A percentile compares a stretch with the other conserved stretches of the same genome.
These are phyloP conservation scores for Hafferia zeledoni DNA, from an alignment of 2,797 vertebrate species.

Conservation along the genomic window DNA sequence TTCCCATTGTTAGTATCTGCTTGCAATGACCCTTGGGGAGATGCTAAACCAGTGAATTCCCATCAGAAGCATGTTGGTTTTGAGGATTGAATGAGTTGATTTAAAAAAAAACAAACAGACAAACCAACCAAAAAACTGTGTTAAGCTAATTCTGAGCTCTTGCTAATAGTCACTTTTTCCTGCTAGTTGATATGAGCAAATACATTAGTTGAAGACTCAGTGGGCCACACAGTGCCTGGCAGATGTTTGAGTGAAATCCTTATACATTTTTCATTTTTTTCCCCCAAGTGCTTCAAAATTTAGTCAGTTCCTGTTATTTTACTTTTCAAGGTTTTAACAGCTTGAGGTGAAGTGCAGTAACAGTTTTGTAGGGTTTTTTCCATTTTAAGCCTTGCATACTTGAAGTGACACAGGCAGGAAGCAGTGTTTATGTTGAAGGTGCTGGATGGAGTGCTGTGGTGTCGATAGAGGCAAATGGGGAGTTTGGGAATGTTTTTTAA, in stretches of 20 bases:
- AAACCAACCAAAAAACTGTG: neutral
- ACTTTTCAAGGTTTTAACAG: neutral
- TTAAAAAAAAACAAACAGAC: fast-evolving
- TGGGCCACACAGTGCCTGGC: neutral
- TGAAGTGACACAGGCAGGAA: neutral
- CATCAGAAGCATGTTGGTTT: neutral
- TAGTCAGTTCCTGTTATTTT: neutral
- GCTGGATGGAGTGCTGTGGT: neutral
- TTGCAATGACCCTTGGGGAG: neutral
- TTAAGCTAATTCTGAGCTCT: neutral
- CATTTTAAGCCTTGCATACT: neutral
- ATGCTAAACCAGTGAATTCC: neutral
- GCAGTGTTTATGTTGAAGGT: neutral
- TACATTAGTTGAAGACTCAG: neutral
- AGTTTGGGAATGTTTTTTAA: neutral
- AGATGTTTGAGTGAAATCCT: neutral
- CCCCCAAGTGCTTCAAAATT: neutral
- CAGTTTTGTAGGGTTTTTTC: neutral
- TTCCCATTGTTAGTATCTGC: neutral
- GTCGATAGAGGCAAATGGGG: neutral
- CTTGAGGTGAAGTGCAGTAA: neutral
- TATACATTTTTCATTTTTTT: neutral
- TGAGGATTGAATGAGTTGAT: neutral
- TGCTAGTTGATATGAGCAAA: neutral
- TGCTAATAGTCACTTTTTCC: neutral